Evolutionary conservation across 2,888 invertebrate species (phyloP).

Genomic region (Tetranychus truncatus): DNA sequence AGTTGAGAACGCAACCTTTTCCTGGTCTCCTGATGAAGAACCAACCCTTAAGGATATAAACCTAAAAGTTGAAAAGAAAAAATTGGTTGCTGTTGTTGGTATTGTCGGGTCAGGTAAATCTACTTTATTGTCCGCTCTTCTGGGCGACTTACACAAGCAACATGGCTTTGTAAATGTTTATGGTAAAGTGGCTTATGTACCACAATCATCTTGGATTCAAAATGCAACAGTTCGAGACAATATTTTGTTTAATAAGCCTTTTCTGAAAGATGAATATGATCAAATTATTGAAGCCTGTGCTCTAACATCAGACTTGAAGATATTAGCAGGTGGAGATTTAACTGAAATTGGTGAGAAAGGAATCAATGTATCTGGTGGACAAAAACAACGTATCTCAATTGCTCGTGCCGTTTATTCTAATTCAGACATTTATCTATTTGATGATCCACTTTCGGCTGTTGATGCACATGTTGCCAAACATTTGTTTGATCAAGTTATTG

Average conservation of each 20-base stretch:
- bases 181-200: conserved; percentile 15
- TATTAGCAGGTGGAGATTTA: conserved; percentile 31
- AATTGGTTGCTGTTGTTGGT: conserved; percentile 26
- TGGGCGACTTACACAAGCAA: conserved; percentile 28
- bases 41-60: conserved; percentile 19
- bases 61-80: conserved; percentile 19
- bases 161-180: conserved; percentile 21
- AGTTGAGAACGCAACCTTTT: too few relatives aligned
- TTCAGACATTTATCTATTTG: conserved; percentile 40
- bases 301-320: conserved; percentile 36
- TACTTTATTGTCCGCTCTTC: conserved; percentile 25
- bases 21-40: too few relatives aligned
- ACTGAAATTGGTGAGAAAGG: conserved; percentile 40
- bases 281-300: conserved; percentile 36
- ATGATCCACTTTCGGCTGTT: conserved; percentile 42
- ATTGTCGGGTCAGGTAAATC: conserved; percentile 27
- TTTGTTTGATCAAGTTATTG: conserved; percentile 81
- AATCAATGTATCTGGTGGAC: conserved; percentile 35
- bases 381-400: conserved; percentile 33
- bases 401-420: conserved; percentile 54
- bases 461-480: conserved; percentile 95
- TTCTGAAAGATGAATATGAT: conserved; percentile 30
- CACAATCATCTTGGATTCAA: conserved; percentile 20
- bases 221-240: conserved; percentile 32
- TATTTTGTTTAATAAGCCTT: conserved; percentile 34